These are phyloP conservation scores for Trematomus loennbergii DNA, from an alignment of 2,113 vertebrate genomes.

Conservation along the genomic window DNA sequence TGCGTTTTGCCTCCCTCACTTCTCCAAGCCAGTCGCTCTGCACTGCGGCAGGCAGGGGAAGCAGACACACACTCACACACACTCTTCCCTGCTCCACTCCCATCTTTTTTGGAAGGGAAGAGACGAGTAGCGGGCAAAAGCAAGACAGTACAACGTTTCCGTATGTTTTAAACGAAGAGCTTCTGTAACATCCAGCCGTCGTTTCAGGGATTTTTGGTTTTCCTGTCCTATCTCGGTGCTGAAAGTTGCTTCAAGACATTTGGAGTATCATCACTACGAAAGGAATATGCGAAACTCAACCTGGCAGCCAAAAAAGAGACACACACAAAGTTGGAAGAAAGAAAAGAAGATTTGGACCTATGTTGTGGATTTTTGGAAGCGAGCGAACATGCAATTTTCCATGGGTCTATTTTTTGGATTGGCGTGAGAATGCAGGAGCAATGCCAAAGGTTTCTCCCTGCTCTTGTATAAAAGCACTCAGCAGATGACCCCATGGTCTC, in stretches of 20 bases:
- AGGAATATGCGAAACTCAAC: constrained; percentile 64
- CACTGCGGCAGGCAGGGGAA: constrained; percentile 81
- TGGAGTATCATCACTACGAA: constrained; percentile 55
- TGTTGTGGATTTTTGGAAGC: constrained; percentile 71
- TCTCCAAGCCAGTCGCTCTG: constrained; percentile 82
- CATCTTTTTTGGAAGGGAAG: constrained; percentile 79
- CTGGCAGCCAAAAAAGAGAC: constrained; percentile 45
- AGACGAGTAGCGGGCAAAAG: constrained; percentile 70
- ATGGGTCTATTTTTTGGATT: constrained; percentile 46
- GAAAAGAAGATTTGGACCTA: constrained; percentile 64
- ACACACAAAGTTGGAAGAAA: constrained; percentile 57
- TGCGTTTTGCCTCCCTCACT: constrained; percentile 81
- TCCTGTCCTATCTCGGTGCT: constrained; percentile 22
- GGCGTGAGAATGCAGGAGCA: constrained; percentile 46
- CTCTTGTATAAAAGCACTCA: constrained; percentile 53
- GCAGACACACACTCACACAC: constrained; percentile 74
- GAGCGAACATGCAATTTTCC: constrained; percentile 42
- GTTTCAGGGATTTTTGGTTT: constrained; percentile 49
- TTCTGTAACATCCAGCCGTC: constrained; percentile 36
- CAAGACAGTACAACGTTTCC: constrained; percentile 51
- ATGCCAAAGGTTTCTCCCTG: constrained; percentile 54
- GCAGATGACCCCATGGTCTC: constrained; percentile 55
- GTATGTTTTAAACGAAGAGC: constrained; percentile 32
- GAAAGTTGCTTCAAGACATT: constrained; percentile 65
- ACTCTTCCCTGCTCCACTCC: constrained; percentile 75